Evolutionary conservation across 2,888 invertebrate genomes (phyloP), one percentile per base, ranked within the genome.

Genomic region (Tachina grossa): DNA sequence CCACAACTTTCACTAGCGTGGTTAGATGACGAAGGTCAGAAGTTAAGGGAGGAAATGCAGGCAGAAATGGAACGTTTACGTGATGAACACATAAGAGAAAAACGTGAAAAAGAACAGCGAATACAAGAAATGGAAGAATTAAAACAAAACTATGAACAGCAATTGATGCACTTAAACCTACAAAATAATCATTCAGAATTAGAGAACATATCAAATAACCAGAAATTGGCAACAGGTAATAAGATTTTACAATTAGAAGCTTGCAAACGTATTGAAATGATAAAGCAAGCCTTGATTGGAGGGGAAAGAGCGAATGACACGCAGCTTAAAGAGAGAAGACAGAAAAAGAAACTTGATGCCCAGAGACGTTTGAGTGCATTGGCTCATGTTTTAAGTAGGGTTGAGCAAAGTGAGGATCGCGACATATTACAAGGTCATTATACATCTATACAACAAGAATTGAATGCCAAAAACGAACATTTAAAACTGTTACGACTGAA

Each of bases 241-340:
- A 78, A 72, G 14, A 78, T 77, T 45, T 75, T 88, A 13, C 92
- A 92, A 81, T 82, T 92, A 6, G 91, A 91, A 61, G 90, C 90
- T 1, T 88, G 89, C 22, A 90, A 90, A 72, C 90, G 94, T 93
- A 92, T 93, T 94, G 87, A 95, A 90, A 94, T 94, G 82, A 93
- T 97, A 22, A 95, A 97, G 90, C 94, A 95, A 61, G 94, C 95
- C 74, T 94, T 97, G 93, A 96, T 97, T 55, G 97, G 97, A 2
- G 97, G 97, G 0, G 97, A 97, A 89, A 94, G 95, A 88, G 95
- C 95, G 0, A 94, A 96, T 89, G 96, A 97, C 91, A 93, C 94
- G 53, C 95, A 95, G 88, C 90, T 96, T 47, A 96, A 95, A 84
- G 96, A 96, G 89, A 94, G 94, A 87, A 92, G 96, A 63, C 94